Percentiles rank a stretch among this genome's conserved stretches.
These are phyloP conservation scores for Myanophis thanlyinensis DNA, from an alignment of 2,113 vertebrate species.

Conservation along the genomic window DNA sequence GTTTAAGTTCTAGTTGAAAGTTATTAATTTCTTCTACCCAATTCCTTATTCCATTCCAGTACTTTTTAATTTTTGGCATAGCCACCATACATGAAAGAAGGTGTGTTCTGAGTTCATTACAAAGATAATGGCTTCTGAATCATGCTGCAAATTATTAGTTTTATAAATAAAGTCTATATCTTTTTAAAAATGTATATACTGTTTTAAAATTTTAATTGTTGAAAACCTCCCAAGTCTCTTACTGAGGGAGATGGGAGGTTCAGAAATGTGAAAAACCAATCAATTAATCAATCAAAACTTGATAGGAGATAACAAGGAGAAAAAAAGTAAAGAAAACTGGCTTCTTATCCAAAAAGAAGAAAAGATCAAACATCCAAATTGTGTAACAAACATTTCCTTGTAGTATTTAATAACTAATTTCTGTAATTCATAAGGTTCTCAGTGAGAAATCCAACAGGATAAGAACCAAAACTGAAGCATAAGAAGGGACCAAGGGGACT, in stretches of 20 bases:
- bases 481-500: fast-evolving
- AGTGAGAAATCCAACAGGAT: constrained; percentile 28
- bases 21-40: too few relatives aligned
- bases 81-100: too few relatives aligned
- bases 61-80: too few relatives aligned
- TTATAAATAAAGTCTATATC: constrained; percentile 15
- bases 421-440: constrained; percentile 45
- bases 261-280: background rate
- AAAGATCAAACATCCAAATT: background rate
- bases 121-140: background rate
- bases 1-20: too few relatives aligned
- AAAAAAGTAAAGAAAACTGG: background rate
- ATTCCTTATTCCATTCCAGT: too few relatives aligned
- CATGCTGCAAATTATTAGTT: constrained; percentile 17
- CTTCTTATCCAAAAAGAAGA: background rate
- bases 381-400: constrained; percentile 41
- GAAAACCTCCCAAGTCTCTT: background rate
- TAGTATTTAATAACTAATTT: constrained; percentile 47
- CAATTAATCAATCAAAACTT: background rate
- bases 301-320: background rate
- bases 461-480: constrained; percentile 32
- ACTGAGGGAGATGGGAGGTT: background rate
- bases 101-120: constrained; percentile 42
- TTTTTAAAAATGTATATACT: background rate
- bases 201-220: background rate